A percentile compares a stretch with the other conserved stretches of the same genome.
Evolutionary conservation across 2,113 vertebrate genomes (phyloP).

Genomic region (Pelvicachromis taeniatus): DNA sequence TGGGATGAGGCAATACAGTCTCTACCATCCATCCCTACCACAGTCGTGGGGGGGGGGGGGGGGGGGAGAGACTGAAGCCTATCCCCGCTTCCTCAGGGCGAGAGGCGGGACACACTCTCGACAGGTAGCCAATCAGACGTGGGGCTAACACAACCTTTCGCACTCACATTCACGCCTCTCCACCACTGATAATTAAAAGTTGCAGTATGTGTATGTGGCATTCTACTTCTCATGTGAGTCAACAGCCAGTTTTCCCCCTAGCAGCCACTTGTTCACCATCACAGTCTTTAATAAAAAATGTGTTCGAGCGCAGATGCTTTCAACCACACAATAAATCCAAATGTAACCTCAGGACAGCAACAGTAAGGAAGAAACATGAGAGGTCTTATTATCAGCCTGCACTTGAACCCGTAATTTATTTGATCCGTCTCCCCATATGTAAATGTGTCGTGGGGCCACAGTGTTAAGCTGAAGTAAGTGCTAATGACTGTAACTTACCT

Average conservation of each 20-base stretch:
- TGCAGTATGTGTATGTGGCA: neutral
- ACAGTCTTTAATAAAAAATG: neutral
- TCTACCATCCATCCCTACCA: neutral
- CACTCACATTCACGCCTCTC: neutral
- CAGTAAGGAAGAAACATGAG: slow-evolving; percentile 23
- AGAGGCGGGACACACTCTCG: neutral
- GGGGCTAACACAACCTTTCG: neutral
- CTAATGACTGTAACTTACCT: slow-evolving; percentile 6
- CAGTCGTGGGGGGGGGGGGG: neutral
- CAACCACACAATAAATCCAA: slow-evolving; percentile 8
- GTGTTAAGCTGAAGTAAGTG: slow-evolving; percentile 11
- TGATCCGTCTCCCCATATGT: slow-evolving; percentile 19
- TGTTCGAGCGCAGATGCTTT: neutral
- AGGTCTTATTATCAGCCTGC: slow-evolving; percentile 29
- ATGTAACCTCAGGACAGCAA: slow-evolving; percentile 20
- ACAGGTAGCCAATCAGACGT: neutral
- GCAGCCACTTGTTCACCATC: neutral
- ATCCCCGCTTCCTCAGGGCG: neutral
- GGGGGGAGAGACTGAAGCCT: neutral
- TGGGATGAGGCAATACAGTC: neutral
- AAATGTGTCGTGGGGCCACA: slow-evolving; percentile 14
- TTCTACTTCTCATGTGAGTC: neutral
- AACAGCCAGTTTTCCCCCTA: neutral
- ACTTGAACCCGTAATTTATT: slow-evolving; percentile 41
- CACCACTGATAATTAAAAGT: neutral